A percentile compares a stretch with the other conserved stretches of the same genome.
phyloP scores from a whole-genome alignment of 2,888 invertebrate genomes.

The Cryptocephalus primarius region DNA sequence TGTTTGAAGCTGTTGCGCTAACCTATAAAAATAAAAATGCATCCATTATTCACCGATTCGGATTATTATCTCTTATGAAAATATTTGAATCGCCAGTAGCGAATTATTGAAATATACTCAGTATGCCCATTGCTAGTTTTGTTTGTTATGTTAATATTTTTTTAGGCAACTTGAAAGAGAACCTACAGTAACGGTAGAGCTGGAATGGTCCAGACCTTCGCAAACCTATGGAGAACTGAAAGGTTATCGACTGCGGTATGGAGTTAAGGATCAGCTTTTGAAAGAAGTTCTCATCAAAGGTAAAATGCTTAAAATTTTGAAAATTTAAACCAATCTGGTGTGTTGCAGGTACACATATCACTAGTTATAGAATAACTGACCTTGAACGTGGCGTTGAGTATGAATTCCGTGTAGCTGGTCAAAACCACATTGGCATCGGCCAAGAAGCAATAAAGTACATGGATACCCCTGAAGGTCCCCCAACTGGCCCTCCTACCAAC shows the following conservation, averaged over 20 bases:
- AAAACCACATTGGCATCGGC: constrained; percentile 89
- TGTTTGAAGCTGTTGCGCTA: no score
- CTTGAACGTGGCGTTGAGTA: constrained; percentile 89
- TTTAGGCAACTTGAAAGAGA: constrained; percentile 73
- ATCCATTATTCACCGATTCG: no score
- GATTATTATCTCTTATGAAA: no score
- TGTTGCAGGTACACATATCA: constrained; percentile 44
- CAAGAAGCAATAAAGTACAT: constrained; percentile 88
- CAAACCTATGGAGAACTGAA: constrained; percentile 82
- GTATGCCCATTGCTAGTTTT: no score
- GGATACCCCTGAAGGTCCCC: constrained; percentile 88
- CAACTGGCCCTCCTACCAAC: constrained; percentile 79
- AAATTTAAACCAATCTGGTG: neutral
- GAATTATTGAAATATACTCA: no score
- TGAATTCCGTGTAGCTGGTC: constrained; percentile 93
- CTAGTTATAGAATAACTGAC: constrained; percentile 62
- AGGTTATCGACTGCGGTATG: constrained; percentile 79
- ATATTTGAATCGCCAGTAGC: no score
- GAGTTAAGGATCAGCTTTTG: constrained; percentile 70
- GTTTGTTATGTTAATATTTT: neutral
- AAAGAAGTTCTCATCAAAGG: constrained; percentile 62
- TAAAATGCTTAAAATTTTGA: constrained; percentile 3
- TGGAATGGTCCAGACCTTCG: constrained; percentile 86
- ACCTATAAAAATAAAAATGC: no score
- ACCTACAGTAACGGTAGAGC: constrained; percentile 77